Evolutionary conservation across 1,140 invertebrate species (phyloP).

Genomic region (Drosophila tani): DNA sequence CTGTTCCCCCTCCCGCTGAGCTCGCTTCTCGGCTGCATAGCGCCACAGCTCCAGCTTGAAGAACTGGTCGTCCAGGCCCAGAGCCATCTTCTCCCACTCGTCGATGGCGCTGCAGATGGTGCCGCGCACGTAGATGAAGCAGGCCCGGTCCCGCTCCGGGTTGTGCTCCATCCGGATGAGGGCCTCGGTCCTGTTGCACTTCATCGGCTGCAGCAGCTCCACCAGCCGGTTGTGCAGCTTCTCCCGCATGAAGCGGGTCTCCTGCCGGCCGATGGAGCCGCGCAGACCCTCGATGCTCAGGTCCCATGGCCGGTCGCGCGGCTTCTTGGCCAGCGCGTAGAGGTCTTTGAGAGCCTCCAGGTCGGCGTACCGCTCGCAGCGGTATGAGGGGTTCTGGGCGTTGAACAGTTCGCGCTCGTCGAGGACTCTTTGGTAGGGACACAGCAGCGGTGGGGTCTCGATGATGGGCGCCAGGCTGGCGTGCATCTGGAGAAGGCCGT

Average conservation of each 20-base stretch:
- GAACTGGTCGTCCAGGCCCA: constrained; percentile 44
- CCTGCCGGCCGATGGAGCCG: constrained; percentile 35
- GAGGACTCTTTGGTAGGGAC: constrained; percentile 64
- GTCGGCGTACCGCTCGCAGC: constrained; percentile 64
- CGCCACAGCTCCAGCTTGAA: constrained; percentile 49
- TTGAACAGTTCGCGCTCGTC: constrained; percentile 71
- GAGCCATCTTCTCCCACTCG: constrained; percentile 58
- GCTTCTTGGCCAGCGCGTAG: constrained; percentile 61
- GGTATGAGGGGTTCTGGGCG: constrained; percentile 52
- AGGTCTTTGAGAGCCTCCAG: constrained; percentile 64
- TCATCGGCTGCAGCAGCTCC: constrained; percentile 29
- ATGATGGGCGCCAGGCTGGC: constrained; percentile 52
- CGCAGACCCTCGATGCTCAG: constrained; percentile 48
- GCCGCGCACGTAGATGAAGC: constrained; percentile 68
- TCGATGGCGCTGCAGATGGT: constrained; percentile 56
- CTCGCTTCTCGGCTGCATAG: not conserved
- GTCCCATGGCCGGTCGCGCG: constrained; percentile 69
- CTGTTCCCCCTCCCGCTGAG: not conserved
- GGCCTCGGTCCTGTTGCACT: constrained; percentile 22
- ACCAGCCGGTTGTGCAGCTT: constrained; percentile 31
- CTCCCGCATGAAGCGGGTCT: constrained; percentile 32
- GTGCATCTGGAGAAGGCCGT: constrained; percentile 33
- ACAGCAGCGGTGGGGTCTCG: constrained; percentile 19
- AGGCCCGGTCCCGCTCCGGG: constrained; percentile 42
- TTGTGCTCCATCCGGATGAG: constrained; percentile 8